These are phyloP conservation scores for Fopius arisanus DNA, from an alignment of 1,140 invertebrate species.

Conservation along the genomic window DNA sequence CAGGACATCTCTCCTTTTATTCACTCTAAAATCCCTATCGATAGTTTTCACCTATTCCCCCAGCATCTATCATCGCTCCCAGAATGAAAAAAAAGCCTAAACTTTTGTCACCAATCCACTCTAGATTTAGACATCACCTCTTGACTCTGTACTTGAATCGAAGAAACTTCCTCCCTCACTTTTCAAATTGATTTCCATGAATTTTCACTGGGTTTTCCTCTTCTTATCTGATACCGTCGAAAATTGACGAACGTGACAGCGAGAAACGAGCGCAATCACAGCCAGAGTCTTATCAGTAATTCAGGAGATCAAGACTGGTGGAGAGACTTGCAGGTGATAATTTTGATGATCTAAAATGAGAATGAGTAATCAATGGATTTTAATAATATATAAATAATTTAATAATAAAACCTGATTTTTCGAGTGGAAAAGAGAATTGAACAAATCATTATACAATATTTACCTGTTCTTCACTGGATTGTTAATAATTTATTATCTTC, in stretches of 20 bases:
- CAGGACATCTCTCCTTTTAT: slow-evolving; percentile 40
- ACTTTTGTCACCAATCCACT: neutral
- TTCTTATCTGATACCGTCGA: neutral
- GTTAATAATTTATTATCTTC: no score
- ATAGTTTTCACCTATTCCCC: neutral
- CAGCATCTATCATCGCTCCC: neutral
- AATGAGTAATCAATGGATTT: no score
- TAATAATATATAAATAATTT: no score
- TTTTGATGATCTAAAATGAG: neutral
- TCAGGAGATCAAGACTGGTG: neutral
- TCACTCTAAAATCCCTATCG: neutral
- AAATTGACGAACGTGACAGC: slow-evolving; percentile 10
- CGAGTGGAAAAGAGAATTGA: no score
- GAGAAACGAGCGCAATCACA: slow-evolving; percentile 23
- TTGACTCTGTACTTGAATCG: neutral
- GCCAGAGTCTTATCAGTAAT: slow-evolving; percentile 23
- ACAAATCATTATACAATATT: no score
- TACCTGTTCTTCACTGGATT: no score
- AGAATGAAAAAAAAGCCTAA: neutral
- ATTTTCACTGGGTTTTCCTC: no score
- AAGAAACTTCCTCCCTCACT: neutral
- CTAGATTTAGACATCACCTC: neutral
- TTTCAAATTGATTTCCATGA: no score
- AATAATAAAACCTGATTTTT: no score
- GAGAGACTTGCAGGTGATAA: neutral